These are phyloP conservation scores for Bedellia somnulentella DNA, from an alignment of 2,888 invertebrate genomes.

Conservation along the genomic window DNA sequence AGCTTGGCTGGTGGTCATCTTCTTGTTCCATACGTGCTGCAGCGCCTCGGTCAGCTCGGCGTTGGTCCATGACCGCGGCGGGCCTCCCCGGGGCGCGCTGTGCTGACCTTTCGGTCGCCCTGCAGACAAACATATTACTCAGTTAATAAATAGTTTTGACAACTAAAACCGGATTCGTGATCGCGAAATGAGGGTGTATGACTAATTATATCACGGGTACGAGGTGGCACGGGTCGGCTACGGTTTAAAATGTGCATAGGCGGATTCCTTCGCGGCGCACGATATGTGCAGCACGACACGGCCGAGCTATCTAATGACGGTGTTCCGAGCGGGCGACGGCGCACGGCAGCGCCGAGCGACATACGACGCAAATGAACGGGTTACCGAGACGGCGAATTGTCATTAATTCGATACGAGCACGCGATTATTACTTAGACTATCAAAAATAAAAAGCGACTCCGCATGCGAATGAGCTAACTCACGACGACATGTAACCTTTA, in stretches of 20 bases:
- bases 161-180: conserved; percentile 16
- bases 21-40: conserved; percentile 94
- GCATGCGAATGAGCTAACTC: conserved; percentile 46
- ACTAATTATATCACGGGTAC: conserved; percentile 29
- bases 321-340: conserved; percentile 40
- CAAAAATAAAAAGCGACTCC: conserved; percentile 37
- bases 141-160: conserved; percentile 1
- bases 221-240: conserved; percentile 15
- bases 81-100: conserved; percentile 87
- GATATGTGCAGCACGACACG: conserved; percentile 32
- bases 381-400: conserved; percentile 40
- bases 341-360: conserved; percentile 23
- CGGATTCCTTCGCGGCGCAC: conserved; percentile 23
- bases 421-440: conserved; percentile 49
- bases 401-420: conserved; percentile 51
- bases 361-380: conserved; percentile 45
- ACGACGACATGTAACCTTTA: conserved; percentile 27
- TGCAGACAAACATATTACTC: conserved; percentile 24
- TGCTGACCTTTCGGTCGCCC: conserved; percentile 89
- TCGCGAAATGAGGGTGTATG: conserved; percentile 22
- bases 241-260: conserved; percentile 36
- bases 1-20: conserved; percentile 92
- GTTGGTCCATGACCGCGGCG: conserved; percentile 91
- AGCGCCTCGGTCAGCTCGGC: conserved; percentile 87
- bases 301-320: conserved; percentile 52